phyloP scores from a whole-genome alignment of 2,113 vertebrate species.

The Alligator mississippiensis region DNA sequence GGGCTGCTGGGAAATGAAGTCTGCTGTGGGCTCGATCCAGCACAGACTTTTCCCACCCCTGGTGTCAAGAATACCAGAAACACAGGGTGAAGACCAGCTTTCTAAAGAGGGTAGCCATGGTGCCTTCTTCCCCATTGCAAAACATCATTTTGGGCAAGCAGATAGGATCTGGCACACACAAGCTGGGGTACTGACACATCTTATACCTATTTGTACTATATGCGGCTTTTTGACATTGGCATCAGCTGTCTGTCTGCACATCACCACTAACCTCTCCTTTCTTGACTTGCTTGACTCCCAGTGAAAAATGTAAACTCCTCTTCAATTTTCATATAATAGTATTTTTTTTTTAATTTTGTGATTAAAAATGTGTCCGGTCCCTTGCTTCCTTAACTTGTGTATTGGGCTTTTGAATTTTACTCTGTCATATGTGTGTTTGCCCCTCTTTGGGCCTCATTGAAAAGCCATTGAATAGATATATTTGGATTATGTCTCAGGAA shows the following conservation, averaged over 20 bases:
- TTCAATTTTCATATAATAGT: not conserved
- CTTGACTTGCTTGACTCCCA: rapidly evolving
- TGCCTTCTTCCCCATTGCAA: not conserved
- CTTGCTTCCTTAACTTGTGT: not conserved
- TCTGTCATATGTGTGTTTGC: not conserved
- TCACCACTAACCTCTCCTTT: rapidly evolving
- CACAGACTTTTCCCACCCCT: no score
- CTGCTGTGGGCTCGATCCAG: no score
- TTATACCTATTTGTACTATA: not conserved
- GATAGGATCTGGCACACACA: not conserved
- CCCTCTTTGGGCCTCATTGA: not conserved
- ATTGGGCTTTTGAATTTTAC: not conserved
- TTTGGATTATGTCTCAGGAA: not conserved
- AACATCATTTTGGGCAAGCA: not conserved
- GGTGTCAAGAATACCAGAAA: not conserved
- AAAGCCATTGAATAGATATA: not conserved
- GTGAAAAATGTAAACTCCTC: not conserved
- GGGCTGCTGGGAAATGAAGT: no score
- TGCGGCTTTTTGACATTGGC: not conserved
- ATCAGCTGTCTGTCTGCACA: not conserved
- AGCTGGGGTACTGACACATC: not conserved
- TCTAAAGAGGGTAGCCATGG: not conserved
- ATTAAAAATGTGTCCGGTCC: not conserved
- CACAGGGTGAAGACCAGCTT: not conserved
- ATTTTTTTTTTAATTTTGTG: no score